phyloP scores from a whole-genome alignment of 2,113 vertebrate genomes.

The Columba livia region DNA sequence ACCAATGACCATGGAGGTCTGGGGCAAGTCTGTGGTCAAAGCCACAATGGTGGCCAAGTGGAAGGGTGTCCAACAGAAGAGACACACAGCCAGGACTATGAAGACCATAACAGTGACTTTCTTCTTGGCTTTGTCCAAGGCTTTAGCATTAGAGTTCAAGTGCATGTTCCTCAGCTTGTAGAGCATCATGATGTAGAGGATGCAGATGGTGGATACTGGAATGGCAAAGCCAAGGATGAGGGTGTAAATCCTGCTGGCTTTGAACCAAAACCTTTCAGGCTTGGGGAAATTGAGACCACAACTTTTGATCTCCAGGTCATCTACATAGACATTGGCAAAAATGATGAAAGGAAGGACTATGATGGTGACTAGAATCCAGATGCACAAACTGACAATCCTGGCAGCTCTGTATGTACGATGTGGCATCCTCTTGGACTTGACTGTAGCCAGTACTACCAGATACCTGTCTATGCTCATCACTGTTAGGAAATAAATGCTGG shows the following conservation, averaged over 20 bases:
- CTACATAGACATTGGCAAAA: slow-evolving; percentile 82
- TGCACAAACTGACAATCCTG: slow-evolving; percentile 83
- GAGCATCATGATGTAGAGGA: slow-evolving; percentile 86
- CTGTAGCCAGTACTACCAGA: slow-evolving; percentile 85
- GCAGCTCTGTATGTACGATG: slow-evolving; percentile 83
- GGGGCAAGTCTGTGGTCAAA: slow-evolving; percentile 86
- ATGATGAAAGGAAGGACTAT: slow-evolving; percentile 86
- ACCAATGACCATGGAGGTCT: slow-evolving; percentile 83
- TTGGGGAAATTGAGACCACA: slow-evolving; percentile 89
- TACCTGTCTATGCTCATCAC: slow-evolving; percentile 91
- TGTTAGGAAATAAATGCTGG: slow-evolving; percentile 90
- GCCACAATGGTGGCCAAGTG: slow-evolving; percentile 90
- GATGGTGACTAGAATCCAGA: slow-evolving; percentile 87
- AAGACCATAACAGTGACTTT: slow-evolving; percentile 91
- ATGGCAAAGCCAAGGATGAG: slow-evolving; percentile 88
- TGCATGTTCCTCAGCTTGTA: slow-evolving; percentile 85
- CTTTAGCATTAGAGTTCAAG: slow-evolving; percentile 85
- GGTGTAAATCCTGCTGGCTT: slow-evolving; percentile 87
- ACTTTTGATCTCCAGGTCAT: slow-evolving; percentile 78
- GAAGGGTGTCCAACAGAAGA: slow-evolving; percentile 92
- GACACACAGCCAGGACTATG: slow-evolving; percentile 85
- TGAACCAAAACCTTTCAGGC: slow-evolving; percentile 87
- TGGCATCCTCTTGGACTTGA: slow-evolving; percentile 82
- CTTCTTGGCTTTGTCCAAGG: slow-evolving; percentile 89
- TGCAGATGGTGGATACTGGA: slow-evolving; percentile 87